These are phyloP conservation scores for Encarsia formosa DNA, from an alignment of 2,888 invertebrate genomes.

Conservation along the genomic window DNA sequence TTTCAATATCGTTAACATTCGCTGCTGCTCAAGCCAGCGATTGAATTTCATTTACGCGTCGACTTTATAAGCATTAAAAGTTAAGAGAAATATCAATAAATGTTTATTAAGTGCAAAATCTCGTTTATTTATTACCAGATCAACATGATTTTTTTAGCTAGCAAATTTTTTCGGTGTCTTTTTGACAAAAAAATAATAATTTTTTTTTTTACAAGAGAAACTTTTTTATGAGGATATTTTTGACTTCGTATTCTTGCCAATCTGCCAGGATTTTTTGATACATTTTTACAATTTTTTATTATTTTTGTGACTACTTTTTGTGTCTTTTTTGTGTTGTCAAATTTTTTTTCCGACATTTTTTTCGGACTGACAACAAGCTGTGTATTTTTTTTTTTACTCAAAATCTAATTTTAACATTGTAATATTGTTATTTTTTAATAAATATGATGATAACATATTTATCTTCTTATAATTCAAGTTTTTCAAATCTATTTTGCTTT, in stretches of 20 bases:
- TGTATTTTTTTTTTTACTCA: too few species aligned
- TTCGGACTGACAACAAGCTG: not conserved
- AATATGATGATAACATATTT: too few species aligned
- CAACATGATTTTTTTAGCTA: too few species aligned
- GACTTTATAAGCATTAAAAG: slow-evolving; percentile 14
- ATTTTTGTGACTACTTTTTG: slow-evolving; percentile 10
- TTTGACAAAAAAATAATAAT: not conserved
- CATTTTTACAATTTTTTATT: slow-evolving; percentile 14
- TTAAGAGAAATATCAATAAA: slow-evolving; percentile 9
- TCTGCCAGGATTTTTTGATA: slow-evolving; percentile 21
- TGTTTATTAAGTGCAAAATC: slow-evolving; percentile 6
- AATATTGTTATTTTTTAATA: too few species aligned
- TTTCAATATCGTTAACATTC: too few species aligned
- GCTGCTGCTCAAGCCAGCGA: not conserved
- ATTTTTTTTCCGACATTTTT: slow-evolving; percentile 13
- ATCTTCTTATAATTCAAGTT: too few species aligned
- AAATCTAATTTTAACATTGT: too few species aligned
- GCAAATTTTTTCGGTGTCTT: too few species aligned
- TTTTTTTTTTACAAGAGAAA: not conserved
- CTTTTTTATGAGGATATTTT: slow-evolving; percentile 11
- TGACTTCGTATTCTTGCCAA: slow-evolving; percentile 21
- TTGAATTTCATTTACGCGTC: slow-evolving; percentile 5
- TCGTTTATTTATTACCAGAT: slow-evolving; percentile 9
- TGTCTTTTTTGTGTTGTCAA: slow-evolving; percentile 5
- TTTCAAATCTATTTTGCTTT: too few species aligned